These are phyloP conservation scores for Papilio gigon DNA, from an alignment of 2,888 invertebrate species.

Conservation along the genomic window DNA sequence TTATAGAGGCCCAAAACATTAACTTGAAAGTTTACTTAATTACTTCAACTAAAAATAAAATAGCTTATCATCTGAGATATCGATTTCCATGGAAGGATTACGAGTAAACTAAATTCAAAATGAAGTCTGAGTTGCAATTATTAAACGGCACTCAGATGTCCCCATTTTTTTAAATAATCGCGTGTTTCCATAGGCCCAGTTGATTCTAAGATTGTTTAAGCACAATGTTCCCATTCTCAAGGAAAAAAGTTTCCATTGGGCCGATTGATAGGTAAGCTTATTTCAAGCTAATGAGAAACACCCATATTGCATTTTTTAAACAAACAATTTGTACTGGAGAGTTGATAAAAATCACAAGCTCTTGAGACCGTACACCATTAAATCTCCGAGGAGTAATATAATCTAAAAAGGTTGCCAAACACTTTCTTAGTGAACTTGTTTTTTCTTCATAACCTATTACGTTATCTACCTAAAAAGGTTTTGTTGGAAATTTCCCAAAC, in stretches of 20 bases:
- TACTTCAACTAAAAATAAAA: neutral
- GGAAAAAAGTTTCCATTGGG: too few species aligned
- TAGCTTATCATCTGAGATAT: neutral
- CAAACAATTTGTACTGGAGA: neutral
- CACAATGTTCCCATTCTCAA: too few species aligned
- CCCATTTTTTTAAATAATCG: too few species aligned
- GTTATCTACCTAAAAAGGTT: neutral
- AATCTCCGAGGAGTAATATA: slow-evolving; percentile 5
- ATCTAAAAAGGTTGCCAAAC: neutral
- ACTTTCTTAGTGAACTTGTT: neutral
- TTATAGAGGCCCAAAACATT: neutral
- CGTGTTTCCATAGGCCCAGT: too few species aligned
- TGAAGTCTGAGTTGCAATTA: too few species aligned
- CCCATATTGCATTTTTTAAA: too few species aligned
- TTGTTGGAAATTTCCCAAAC: slow-evolving; percentile 5
- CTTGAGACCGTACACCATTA: neutral
- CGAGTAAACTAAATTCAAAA: neutral
- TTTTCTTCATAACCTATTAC: neutral
- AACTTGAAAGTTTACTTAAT: slow-evolving; percentile 2
- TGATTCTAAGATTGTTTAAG: too few species aligned
- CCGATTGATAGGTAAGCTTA: too few species aligned
- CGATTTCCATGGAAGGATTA: neutral
- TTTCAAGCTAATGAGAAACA: too few species aligned
- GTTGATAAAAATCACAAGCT: neutral
- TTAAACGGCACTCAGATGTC: too few species aligned